Percentiles rank a stretch among this genome's conserved stretches.
Conservation (phyloP, 2,797 vertebrate species). For the Aulostomus chinensis region DNA sequence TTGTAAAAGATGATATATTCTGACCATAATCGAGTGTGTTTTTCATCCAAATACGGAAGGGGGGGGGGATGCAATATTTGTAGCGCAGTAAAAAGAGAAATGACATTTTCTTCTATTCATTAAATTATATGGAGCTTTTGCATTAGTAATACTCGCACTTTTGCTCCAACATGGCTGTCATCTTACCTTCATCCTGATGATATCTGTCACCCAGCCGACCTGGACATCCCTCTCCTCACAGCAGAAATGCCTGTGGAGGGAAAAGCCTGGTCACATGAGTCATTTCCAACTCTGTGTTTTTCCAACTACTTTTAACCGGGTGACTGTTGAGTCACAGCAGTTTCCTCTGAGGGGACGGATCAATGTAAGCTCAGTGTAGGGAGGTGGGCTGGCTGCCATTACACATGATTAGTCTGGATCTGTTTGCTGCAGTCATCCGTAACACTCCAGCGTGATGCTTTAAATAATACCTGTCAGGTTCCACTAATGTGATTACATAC, state of each 20-base stretch:
- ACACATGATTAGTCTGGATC: conserved; percentile 15
- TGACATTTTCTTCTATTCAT: conserved; percentile 2
- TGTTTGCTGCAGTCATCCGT: conserved; percentile 14
- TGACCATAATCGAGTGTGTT: conserved; percentile 19
- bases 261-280: conserved; percentile 18
- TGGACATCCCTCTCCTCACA: conserved; percentile 87
- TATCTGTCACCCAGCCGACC: conserved; percentile 88
- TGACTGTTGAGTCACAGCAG: conserved; percentile 7
- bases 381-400: conserved; percentile 5
- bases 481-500: background rate
- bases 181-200: conserved; percentile 91
- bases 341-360: conserved; percentile 14
- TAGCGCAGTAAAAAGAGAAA: background rate
- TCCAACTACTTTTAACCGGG: conserved; percentile 22
- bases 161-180: background rate
- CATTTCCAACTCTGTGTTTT: conserved; percentile 21
- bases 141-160: background rate
- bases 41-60: conserved; percentile 22
- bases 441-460: conserved; percentile 20
- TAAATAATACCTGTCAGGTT: conserved; percentile 25
- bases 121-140: conserved; percentile 3
- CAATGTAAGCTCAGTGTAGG: conserved; percentile 4
- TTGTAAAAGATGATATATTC: conserved; percentile 43
- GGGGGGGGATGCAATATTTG: background rate
- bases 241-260: conserved; percentile 88